phyloP scores from a whole-genome alignment of 1,140 invertebrate species.

The Pomacea maculata region DNA sequence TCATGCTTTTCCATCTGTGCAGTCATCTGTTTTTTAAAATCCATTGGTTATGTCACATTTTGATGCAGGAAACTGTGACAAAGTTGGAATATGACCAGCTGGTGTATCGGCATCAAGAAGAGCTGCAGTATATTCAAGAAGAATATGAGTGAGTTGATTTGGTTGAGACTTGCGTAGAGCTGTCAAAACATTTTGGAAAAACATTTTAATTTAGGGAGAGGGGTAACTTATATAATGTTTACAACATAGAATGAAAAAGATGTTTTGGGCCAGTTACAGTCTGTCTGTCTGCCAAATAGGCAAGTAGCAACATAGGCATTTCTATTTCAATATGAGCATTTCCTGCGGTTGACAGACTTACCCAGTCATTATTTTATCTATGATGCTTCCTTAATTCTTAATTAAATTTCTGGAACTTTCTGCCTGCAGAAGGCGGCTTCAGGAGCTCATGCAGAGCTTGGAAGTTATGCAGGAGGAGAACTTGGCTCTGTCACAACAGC shows the following conservation, averaged over 20 bases:
- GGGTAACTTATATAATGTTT: neutral
- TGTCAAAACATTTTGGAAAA: neutral
- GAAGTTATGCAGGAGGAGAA: constrained; percentile 38
- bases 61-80: constrained; percentile 44
- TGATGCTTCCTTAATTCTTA: neutral
- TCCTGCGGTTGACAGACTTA: neutral
- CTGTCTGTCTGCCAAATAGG: no score
- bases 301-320: no score
- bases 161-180: neutral
- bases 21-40: constrained; percentile 17
- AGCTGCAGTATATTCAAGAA: constrained; percentile 45
- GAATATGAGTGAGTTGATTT: constrained; percentile 56
- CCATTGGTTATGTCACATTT: constrained; percentile 14
- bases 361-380: neutral
- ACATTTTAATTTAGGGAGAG: neutral
- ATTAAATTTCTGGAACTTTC: neutral
- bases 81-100: constrained; percentile 49
- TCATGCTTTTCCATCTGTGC: neutral
- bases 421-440: constrained; percentile 40
- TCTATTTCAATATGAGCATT: neutral
- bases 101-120: constrained; percentile 41
- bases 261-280: no score
- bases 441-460: constrained; percentile 45
- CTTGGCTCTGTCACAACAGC: constrained; percentile 25
- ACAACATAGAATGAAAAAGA: no score